A percentile compares a stretch with the other conserved stretches of the same genome.
Conservation (phyloP, 1,140 invertebrate genomes). For the Aplysia californica region DNA sequence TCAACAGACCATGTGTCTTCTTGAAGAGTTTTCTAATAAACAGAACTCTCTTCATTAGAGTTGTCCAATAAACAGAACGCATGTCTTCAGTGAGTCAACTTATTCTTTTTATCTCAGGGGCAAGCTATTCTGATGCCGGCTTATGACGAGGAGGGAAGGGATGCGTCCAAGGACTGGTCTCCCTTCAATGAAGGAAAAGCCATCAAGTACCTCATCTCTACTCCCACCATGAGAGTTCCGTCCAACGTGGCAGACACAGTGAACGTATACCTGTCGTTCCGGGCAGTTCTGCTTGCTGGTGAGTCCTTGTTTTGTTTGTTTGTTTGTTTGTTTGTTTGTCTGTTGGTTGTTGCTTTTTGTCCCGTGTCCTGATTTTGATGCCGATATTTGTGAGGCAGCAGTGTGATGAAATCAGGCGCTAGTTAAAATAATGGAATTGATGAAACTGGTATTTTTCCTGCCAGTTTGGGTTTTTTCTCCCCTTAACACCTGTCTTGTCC, state of each 20-base stretch:
- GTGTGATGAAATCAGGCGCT: too few species aligned
- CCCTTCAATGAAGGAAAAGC: conserved; percentile 47
- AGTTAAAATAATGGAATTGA: too few species aligned
- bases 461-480: neutral
- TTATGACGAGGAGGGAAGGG: conserved; percentile 35
- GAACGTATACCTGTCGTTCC: conserved; percentile 56
- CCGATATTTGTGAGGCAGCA: neutral
- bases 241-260: conserved; percentile 41
- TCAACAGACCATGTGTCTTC: too few species aligned
- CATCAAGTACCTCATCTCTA: conserved; percentile 56
- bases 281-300: conserved; percentile 55
- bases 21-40: too few species aligned
- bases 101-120: conserved; percentile 40
- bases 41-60: too few species aligned
- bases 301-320: neutral
- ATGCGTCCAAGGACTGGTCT: conserved; percentile 40
- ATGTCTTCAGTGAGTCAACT: too few species aligned
- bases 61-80: too few species aligned
- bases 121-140: conserved; percentile 50
- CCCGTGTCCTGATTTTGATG: too few species aligned
- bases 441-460: too few species aligned
- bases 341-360: too few species aligned
- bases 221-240: conserved; percentile 58
- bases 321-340: too few species aligned
- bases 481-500: neutral